Evolutionary conservation across 2,113 vertebrate genomes (phyloP).

Genomic region (Otolemur garnettii): DNA sequence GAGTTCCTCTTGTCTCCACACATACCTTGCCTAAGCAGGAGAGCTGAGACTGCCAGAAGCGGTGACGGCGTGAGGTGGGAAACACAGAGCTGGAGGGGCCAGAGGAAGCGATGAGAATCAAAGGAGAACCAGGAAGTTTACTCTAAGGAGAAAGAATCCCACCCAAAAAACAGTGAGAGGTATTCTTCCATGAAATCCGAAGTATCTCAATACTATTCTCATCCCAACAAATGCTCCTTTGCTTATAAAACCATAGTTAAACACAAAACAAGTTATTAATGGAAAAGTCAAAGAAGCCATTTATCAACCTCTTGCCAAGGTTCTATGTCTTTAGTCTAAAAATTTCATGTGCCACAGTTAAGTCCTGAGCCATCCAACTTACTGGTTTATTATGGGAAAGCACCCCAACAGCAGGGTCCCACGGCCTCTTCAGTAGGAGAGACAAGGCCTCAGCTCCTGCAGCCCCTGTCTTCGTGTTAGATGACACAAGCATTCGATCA

Average conservation of each 20-base stretch:
- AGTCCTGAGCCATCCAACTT: constrained; percentile 64
- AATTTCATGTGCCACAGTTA: neutral
- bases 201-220: neutral
- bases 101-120: constrained; percentile 96
- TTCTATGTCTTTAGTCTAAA: constrained; percentile 7
- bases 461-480: constrained; percentile 93
- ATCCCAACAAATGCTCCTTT: neutral
- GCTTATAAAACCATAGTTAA: neutral
- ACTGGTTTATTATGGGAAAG: constrained; percentile 99
- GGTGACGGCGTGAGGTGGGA: constrained; percentile 94
- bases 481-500: constrained; percentile 96
- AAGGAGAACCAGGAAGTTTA: constrained; percentile 96
- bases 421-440: constrained; percentile 96
- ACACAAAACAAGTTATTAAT: neutral
- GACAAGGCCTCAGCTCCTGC: constrained; percentile 96
- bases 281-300: neutral
- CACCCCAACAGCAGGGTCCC: constrained; percentile 98
- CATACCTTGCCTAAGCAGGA: constrained; percentile 97
- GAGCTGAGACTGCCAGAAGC: constrained; percentile 99
- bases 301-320: neutral
- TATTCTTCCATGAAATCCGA: fast-evolving
- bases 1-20: neutral
- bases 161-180: fast-evolving
- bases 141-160: constrained; percentile 87
- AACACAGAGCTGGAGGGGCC: constrained; percentile 93